Evolutionary conservation across 2,113 vertebrate species (phyloP).

Genomic region (Oplegnathus fasciatus): DNA sequence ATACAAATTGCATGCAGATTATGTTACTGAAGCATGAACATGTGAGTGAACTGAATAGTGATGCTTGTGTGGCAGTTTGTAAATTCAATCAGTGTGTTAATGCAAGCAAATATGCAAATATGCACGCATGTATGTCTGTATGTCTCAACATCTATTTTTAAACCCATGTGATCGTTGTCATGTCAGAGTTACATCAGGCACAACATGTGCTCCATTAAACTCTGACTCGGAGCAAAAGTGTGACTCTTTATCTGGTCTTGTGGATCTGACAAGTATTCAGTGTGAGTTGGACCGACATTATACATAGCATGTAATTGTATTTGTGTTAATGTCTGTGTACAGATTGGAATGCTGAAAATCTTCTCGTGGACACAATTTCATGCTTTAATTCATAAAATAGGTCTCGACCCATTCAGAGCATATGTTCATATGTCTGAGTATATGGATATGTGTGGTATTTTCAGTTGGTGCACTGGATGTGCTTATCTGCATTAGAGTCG

Average conservation of each 20-base stretch:
- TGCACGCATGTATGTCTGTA: neutral
- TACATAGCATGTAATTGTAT: neutral
- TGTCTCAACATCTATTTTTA: neutral
- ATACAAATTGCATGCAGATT: neutral
- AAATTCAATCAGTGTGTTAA: neutral
- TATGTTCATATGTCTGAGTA: too few species aligned
- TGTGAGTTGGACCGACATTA: neutral
- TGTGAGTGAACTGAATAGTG: neutral
- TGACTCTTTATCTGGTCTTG: neutral
- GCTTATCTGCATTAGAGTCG: slow-evolving; percentile 17
- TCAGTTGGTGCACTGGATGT: neutral
- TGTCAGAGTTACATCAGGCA: slow-evolving; percentile 1
- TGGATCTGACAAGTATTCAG: neutral
- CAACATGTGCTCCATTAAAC: slow-evolving; percentile 9
- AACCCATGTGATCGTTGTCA: neutral
- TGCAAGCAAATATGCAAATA: neutral
- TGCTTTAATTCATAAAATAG: neutral
- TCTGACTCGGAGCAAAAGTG: neutral
- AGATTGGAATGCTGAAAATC: neutral
- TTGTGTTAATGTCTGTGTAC: neutral
- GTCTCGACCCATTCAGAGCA: too few species aligned
- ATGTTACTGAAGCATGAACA: neutral
- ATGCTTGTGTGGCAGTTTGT: neutral
- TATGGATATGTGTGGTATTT: neutral
- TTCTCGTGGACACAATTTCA: neutral